phyloP scores from a whole-genome alignment of 2,113 vertebrate species.

The Actenoides hombroni region DNA sequence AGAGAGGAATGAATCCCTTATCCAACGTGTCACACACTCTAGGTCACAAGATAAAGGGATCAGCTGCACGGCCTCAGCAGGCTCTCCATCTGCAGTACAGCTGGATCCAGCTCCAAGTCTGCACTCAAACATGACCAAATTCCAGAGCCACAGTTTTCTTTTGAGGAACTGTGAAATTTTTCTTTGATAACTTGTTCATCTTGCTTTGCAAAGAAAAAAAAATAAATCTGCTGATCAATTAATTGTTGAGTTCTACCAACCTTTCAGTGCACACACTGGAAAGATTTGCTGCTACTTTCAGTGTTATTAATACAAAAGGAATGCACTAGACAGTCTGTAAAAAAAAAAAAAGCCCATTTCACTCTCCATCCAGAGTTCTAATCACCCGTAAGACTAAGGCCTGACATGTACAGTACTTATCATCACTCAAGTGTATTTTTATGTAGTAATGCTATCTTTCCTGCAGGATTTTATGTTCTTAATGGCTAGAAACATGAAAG shows the following conservation, averaged over 20 bases:
- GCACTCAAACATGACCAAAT: background rate
- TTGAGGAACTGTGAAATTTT: background rate
- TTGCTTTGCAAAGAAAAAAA: background rate
- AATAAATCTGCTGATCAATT: background rate
- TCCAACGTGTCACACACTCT: background rate
- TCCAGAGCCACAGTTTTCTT: background rate
- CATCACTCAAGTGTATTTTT: background rate
- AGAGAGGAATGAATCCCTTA: background rate
- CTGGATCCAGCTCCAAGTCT: background rate
- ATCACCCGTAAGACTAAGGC: background rate
- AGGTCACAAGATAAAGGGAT: slow-evolving; percentile 21
- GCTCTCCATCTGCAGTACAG: background rate
- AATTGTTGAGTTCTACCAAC: background rate
- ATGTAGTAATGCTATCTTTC: background rate
- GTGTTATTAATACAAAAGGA: background rate
- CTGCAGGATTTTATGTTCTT: background rate
- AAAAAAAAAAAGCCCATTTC: background rate
- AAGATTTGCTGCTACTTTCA: background rate
- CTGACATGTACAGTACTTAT: background rate
- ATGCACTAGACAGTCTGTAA: background rate
- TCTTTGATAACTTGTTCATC: background rate
- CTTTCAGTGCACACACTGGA: background rate
- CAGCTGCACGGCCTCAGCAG: background rate
- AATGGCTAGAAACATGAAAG: background rate
- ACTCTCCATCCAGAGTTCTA: background rate